phyloP scores from a whole-genome alignment of 2,888 invertebrate genomes.

The Caenorhabditis doughertyi region DNA sequence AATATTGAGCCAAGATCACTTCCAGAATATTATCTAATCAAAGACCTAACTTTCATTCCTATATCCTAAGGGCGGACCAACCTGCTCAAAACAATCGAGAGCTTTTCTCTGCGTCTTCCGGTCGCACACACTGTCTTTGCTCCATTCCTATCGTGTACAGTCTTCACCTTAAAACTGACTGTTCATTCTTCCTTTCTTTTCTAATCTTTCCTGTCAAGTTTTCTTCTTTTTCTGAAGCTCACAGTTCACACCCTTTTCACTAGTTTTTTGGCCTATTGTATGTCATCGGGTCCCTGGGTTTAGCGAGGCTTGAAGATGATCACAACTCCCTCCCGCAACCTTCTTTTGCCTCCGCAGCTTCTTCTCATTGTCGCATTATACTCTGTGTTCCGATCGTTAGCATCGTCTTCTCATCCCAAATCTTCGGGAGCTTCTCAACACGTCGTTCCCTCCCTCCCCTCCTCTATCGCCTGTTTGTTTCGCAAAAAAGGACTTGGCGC shows the following conservation, averaged over 20 bases:
- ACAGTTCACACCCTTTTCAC: background rate
- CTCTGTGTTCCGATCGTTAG: background rate
- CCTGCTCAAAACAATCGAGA: no score
- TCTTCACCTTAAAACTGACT: no score
- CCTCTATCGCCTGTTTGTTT: constrained; percentile 56
- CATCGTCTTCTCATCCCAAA: background rate
- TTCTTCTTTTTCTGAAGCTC: background rate
- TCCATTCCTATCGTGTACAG: no score
- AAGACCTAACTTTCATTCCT: no score
- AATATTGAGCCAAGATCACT: no score
- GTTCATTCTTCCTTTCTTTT: background rate
- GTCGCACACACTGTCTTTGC: no score
- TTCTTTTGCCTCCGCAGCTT: background rate
- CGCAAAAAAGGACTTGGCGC: constrained; percentile 55
- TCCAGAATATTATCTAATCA: no score
- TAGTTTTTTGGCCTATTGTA: constrained; percentile 16
- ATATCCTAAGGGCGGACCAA: no score
- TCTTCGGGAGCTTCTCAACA: constrained; percentile 42
- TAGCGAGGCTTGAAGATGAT: constrained; percentile 51
- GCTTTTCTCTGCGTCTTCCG: no score
- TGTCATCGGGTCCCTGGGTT: constrained; percentile 51
- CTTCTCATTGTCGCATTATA: constrained; percentile 49
- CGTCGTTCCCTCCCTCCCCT: constrained; percentile 38
- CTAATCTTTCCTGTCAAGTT: background rate
- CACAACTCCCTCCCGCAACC: constrained; percentile 17